Conservation (phyloP, 2,797 vertebrate species). For the Dicrostonyx torquatus region DNA sequence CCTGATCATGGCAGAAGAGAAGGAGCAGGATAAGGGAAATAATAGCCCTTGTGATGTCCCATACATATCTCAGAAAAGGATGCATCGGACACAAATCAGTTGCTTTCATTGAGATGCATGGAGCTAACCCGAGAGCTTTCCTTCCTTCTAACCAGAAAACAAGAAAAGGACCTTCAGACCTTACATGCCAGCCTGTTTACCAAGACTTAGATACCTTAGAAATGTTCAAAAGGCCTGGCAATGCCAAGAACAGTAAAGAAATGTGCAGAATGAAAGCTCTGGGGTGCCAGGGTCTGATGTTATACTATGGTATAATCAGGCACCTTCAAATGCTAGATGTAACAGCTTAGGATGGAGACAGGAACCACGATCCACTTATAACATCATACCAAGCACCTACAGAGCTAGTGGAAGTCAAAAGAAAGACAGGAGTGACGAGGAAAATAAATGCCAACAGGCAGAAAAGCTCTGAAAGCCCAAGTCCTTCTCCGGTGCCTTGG, state of each 20-base stretch:
- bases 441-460: slow-evolving; percentile 13
- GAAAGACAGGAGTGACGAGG: background rate
- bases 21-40: background rate
- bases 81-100: background rate
- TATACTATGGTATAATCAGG: background rate
- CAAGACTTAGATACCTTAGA: background rate
- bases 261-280: background rate
- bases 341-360: background rate
- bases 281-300: background rate
- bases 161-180: background rate
- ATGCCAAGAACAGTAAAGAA: background rate
- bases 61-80: background rate
- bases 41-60: background rate
- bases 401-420: slow-evolving; percentile 22
- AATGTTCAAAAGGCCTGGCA: background rate
- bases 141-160: fast-evolving
- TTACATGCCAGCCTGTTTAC: background rate
- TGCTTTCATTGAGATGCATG: background rate
- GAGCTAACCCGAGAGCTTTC: background rate
- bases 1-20: background rate
- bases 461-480: slow-evolving; percentile 75
- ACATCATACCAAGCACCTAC: background rate
- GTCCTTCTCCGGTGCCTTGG: slow-evolving; percentile 77
- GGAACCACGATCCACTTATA: background rate
- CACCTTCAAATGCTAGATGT: background rate